A percentile compares a stretch with the other conserved stretches of the same genome.
Conservation (phyloP, 1,140 invertebrate species). For the Drosophila punjabiensis region DNA sequence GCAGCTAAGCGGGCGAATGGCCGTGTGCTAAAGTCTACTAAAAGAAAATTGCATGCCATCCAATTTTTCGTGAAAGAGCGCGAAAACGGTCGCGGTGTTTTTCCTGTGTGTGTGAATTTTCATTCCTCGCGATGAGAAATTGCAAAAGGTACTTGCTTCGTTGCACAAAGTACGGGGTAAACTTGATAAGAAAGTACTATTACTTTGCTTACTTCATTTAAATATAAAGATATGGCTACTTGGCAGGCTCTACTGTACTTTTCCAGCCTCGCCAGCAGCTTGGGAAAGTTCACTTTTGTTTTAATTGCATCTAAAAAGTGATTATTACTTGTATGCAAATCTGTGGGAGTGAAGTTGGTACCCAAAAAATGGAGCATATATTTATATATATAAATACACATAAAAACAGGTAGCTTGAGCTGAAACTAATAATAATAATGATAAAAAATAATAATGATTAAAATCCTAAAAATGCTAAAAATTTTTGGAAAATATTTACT, state of each 20-base stretch:
- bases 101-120: constrained; percentile 38
- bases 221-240: no score
- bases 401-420: not conserved
- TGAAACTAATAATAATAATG: not conserved
- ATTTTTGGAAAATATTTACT: not conserved
- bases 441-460: constrained; percentile 2
- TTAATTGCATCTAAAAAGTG: constrained; percentile 45
- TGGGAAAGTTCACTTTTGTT: constrained; percentile 54
- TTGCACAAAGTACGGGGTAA: not conserved
- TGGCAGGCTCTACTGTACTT: not conserved
- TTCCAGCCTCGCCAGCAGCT: constrained; percentile 5
- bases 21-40: constrained; percentile 36
- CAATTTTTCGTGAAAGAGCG: constrained; percentile 37
- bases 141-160: constrained; percentile 17
- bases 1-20: constrained; percentile 43
- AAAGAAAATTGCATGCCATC: constrained; percentile 67
- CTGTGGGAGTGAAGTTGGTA: constrained; percentile 1
- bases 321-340: constrained; percentile 52
- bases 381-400: not conserved
- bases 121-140: constrained; percentile 29
- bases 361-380: not conserved
- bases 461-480: no score
- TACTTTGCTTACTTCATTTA: no score
- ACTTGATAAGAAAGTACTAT: not conserved
- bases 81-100: constrained; percentile 32